Percentiles rank a stretch among this genome's conserved stretches.
Evolutionary conservation across 2,797 vertebrate species (phyloP).

Genomic region (Calcarius lapponicus): DNA sequence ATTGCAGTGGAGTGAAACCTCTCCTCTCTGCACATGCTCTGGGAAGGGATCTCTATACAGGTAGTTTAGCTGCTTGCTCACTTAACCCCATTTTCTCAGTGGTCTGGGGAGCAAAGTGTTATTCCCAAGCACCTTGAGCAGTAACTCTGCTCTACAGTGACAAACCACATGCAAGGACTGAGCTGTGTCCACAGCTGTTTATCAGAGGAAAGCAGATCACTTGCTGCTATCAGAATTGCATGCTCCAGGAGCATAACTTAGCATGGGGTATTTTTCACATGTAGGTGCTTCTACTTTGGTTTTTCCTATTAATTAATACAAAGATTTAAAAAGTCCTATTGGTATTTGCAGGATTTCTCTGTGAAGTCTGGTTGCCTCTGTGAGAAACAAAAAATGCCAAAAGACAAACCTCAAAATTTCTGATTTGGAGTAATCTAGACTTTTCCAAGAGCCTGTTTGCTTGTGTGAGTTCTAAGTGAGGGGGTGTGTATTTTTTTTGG

Average conservation of each 20-base stretch:
- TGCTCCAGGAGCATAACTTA: background rate
- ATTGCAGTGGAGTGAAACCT: background rate
- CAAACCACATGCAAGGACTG: background rate
- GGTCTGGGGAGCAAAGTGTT: background rate
- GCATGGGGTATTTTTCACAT: background rate
- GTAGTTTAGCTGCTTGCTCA: background rate
- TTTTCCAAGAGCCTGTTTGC: background rate
- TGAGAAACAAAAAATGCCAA: background rate
- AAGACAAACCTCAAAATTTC: background rate
- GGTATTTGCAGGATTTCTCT: background rate
- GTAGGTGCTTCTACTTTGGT: background rate
- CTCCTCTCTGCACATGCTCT: background rate
- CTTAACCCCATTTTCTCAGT: background rate
- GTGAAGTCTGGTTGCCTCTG: background rate
- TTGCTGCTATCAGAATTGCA: background rate
- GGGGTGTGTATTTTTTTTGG: background rate
- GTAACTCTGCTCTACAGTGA: background rate
- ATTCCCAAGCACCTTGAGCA: background rate
- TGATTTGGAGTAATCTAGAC: background rate
- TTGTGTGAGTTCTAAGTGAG: background rate
- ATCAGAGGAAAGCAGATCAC: slow-evolving; percentile 18
- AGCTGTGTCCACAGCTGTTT: slow-evolving; percentile 30
- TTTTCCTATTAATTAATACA: background rate
- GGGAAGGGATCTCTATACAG: background rate
- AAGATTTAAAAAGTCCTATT: background rate